Conservation (phyloP, 2,113 vertebrate genomes). For the Clarias macrocephalus region DNA sequence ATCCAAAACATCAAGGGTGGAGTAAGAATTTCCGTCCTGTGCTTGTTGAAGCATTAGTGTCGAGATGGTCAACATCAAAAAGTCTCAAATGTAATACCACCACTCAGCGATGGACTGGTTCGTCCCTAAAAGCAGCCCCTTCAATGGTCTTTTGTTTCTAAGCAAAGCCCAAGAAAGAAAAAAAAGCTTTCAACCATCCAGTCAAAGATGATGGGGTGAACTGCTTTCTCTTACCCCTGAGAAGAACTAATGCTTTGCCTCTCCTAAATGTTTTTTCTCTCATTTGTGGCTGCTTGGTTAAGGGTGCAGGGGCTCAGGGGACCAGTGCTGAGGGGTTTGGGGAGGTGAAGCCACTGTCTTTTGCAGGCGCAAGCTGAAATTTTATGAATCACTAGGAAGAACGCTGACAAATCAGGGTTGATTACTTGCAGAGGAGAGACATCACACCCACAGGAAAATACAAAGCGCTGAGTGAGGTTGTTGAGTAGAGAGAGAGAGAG, state of each 20-base stretch:
- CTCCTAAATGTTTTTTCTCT: conserved; percentile 34
- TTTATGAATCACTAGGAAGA: conserved; percentile 76
- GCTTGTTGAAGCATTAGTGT: not conserved
- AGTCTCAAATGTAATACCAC: not conserved
- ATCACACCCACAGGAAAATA: conserved; percentile 76
- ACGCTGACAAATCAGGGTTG: conserved; percentile 79
- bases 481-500: conserved; percentile 61
- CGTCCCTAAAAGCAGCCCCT: not conserved
- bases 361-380: conserved; percentile 74
- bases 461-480: conserved; percentile 78
- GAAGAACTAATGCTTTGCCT: conserved; percentile 12
- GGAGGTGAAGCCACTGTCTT: conserved; percentile 60
- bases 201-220: not conserved
- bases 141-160: not conserved
- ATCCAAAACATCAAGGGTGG: not conserved
- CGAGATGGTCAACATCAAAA: not conserved
- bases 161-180: not conserved
- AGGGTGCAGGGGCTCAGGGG: conserved; percentile 51
- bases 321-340: conserved; percentile 33
- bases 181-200: not conserved
- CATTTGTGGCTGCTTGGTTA: conserved; percentile 46
- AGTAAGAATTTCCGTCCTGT: not conserved
- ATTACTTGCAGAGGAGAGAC: conserved; percentile 77
- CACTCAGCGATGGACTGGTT: not conserved
- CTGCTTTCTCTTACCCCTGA: conserved; percentile 24